phyloP scores from a whole-genome alignment of 2,888 invertebrate genomes.

The Phengaris arion region DNA sequence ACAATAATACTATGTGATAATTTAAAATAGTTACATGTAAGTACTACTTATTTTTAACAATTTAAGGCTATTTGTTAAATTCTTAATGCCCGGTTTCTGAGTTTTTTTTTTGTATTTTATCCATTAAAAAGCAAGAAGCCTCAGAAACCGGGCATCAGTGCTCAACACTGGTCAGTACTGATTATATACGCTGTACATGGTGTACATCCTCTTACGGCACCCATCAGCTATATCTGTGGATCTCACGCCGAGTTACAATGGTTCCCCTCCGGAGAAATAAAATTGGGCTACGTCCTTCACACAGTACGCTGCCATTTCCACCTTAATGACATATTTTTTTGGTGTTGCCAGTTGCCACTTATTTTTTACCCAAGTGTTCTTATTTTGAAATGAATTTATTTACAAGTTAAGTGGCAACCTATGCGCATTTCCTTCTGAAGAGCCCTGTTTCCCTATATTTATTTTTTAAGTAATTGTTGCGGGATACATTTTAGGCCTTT shows the following conservation, averaged over 20 bases:
- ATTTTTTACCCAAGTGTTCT: neutral
- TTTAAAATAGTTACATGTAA: no score
- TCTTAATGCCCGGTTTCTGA: no score
- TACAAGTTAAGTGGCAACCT: neutral
- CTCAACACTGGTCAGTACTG: no score
- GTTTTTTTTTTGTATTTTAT: no score
- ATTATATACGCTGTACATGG: no score
- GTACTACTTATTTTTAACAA: no score
- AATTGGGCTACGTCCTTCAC: constrained; percentile 44
- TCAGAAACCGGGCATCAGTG: no score
- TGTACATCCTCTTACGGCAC: constrained; percentile 43
- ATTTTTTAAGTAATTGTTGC: neutral
- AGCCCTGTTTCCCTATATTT: neutral
- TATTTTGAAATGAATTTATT: constrained; percentile 10
- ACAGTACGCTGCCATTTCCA: constrained; percentile 32
- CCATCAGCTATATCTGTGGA: neutral
- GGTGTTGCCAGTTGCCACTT: constrained; percentile 9
- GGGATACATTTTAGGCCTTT: neutral
- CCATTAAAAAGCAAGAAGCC: no score
- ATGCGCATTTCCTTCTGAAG: constrained; percentile 1
- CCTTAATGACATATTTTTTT: constrained; percentile 29
- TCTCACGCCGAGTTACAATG: constrained; percentile 51
- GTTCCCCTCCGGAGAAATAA: constrained; percentile 46
- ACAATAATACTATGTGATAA: no score
- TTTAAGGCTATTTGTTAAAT: no score